phyloP scores from a whole-genome alignment of 2,113 vertebrate genomes.

The Vicugna pacos region DNA sequence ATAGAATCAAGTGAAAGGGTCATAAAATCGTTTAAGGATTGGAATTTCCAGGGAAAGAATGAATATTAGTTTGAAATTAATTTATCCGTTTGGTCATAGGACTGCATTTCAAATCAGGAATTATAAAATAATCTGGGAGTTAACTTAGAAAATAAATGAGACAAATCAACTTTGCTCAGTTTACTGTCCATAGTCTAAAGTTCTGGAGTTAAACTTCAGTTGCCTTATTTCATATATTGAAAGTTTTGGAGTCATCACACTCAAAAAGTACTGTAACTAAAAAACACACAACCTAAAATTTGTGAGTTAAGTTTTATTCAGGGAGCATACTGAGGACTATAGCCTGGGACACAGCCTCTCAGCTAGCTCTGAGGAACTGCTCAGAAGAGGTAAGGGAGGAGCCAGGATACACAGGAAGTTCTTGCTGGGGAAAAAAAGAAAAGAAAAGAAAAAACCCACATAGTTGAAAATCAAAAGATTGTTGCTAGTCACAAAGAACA shows the following conservation, averaged over 20 bases:
- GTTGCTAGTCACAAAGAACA: not conserved
- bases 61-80: constrained; percentile 17
- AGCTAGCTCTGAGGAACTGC: not conserved
- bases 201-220: not conserved
- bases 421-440: not conserved
- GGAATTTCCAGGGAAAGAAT: not conserved
- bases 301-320: not conserved
- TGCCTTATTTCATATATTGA: not conserved
- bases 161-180: not conserved
- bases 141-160: not conserved
- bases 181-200: not conserved
- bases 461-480: not conserved
- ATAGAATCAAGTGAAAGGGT: not conserved
- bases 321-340: not conserved
- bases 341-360: not conserved
- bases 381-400: not conserved
- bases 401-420: not conserved
- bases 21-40: not conserved
- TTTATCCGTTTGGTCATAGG: not conserved
- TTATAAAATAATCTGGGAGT: not conserved
- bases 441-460: too few relatives aligned
- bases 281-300: not conserved
- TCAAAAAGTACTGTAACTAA: not conserved
- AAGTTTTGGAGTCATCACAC: not conserved
- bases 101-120: not conserved